Evolutionary conservation across 2,113 vertebrate genomes (phyloP).

Genomic region (Pomatostomus ruficeps): DNA sequence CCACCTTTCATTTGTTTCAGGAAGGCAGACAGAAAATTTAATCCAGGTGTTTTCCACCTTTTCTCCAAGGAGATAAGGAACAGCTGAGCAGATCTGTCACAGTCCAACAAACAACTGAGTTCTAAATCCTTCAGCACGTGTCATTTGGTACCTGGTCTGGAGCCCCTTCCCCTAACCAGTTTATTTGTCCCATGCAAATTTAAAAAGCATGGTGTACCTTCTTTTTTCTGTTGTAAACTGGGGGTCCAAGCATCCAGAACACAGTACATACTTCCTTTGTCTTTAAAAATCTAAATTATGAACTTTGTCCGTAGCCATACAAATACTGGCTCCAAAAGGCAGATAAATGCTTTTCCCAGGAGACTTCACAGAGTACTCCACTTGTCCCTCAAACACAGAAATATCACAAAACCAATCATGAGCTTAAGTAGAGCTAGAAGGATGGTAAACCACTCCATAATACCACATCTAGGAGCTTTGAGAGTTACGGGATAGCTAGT

Average conservation of each 20-base stretch:
- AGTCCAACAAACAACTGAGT: not conserved
- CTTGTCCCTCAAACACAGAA: not conserved
- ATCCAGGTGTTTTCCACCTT: not conserved
- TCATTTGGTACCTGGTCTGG: not conserved
- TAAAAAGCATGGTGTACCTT: not conserved
- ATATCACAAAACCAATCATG: not conserved
- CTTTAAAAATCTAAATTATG: not conserved
- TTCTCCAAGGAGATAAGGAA: not conserved
- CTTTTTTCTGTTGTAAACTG: not conserved
- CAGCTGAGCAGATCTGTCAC: not conserved
- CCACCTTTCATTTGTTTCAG: not conserved
- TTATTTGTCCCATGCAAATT: not conserved
- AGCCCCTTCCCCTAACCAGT: not conserved
- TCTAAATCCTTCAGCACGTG: not conserved
- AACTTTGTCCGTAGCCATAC: not conserved
- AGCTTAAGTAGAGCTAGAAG: not conserved
- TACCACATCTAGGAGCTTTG: not conserved
- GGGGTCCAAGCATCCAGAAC: not conserved
- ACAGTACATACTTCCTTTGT: not conserved
- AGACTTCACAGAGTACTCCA: not conserved
- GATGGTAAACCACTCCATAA: not conserved
- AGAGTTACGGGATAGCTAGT: fast-evolving
- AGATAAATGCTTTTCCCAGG: not conserved
- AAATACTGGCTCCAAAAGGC: not conserved
- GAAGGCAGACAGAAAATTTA: not conserved